Evolutionary conservation across 2,797 vertebrate genomes (phyloP), one percentile per base, ranked within the genome.

Genomic region (Toxotes lorentzi): DNA sequence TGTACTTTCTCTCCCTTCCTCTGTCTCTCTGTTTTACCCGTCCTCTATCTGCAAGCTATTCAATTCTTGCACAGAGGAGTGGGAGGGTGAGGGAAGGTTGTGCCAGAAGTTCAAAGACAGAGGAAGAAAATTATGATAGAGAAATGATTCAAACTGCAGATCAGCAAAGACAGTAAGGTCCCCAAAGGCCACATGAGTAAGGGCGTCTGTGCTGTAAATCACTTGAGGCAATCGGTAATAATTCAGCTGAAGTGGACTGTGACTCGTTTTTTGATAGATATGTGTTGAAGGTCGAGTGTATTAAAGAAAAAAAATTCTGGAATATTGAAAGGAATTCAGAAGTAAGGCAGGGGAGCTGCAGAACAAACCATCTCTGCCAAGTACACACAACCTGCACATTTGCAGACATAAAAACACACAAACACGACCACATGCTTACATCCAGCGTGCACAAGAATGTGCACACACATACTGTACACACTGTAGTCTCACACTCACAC

Each of bases 71-170:
- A 38, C 65, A 72, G 56, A 51, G 24, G 78, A 84, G 71, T 71
- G 80, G 69, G 83, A 79, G 83, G 68, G 79, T 32, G 78, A 70
- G 53, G 45, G 66, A 64, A 78, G 67, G 73, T 56, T 64, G 65
- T 19, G 82, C 62, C 34, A 50, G 73, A 57, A 53, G 75, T 86
- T 88, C 82, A 91, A 90, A 89, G 78, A 85, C 69, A 79, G 68
- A 80, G 54, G 58, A 73, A 59, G 65, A 67, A 76, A 83, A 89
- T 82, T 72, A 84, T 66, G 73, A 89, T 73, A 32, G 77, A 78
- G 69, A 75, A 76, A 85, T 71, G 79, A 91, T 80, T 88, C 65
- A 35, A 66, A 73, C 75, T 34, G 68, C 78, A 59, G 57, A 70
- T 82, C 63, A 63, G 77, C 76, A 73, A 86, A 82, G 73, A 86